Evolutionary conservation across 1,140 invertebrate genomes (phyloP).

Genomic region (Drosophila sechellia): DNA sequence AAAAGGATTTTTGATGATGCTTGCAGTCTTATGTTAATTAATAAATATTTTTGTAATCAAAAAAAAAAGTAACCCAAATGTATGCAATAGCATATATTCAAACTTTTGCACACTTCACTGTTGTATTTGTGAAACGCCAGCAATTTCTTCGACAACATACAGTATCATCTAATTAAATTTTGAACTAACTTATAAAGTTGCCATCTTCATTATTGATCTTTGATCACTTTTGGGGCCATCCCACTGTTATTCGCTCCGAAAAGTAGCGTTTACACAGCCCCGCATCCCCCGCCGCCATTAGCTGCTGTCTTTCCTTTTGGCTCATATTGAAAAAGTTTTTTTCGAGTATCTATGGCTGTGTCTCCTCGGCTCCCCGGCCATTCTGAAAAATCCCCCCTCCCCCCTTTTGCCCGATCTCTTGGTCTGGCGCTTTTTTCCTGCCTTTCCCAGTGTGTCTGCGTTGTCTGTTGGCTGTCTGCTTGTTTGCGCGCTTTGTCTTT

Average conservation of each 20-base stretch:
- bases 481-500: constrained; percentile 64
- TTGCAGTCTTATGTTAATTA: too few relatives aligned
- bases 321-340: constrained; percentile 75
- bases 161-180: background rate
- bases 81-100: too few relatives aligned
- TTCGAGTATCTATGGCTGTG: constrained; percentile 64
- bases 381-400: constrained; percentile 1
- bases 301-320: constrained; percentile 23
- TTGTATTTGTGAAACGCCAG: too few relatives aligned
- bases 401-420: background rate
- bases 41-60: too few relatives aligned
- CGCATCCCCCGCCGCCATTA: constrained; percentile 1
- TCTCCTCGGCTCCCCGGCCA: constrained; percentile 28
- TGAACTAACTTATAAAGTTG: background rate
- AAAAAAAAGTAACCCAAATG: too few relatives aligned
- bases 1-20: too few relatives aligned
- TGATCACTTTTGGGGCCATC: background rate
- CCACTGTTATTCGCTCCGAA: constrained; percentile 14
- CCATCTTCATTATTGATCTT: constrained; percentile 1
- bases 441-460: constrained; percentile 29
- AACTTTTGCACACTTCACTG: too few relatives aligned
- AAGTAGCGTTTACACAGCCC: constrained; percentile 4
- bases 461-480: constrained; percentile 56
- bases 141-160: too few relatives aligned
- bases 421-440: constrained; percentile 2